A percentile compares a stretch with the other conserved stretches of the same genome.
Conservation (phyloP, 1,140 invertebrate genomes). For the Armadillidium nasatum region DNA sequence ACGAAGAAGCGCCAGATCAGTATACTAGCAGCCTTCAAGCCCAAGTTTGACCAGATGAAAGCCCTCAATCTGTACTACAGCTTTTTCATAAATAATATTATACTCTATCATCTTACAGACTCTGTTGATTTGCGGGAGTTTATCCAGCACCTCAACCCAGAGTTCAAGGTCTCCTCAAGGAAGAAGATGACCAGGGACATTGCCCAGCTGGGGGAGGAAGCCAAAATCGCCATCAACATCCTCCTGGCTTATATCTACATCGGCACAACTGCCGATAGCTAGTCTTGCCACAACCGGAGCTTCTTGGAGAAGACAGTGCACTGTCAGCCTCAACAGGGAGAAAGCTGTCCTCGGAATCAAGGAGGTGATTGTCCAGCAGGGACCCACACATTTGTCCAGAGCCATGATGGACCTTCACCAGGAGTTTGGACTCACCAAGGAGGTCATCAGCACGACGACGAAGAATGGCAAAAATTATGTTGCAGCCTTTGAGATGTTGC, state of each 20-base stretch:
- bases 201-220: slow-evolving; percentile 12
- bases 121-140: background rate
- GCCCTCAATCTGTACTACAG: slow-evolving; percentile 18
- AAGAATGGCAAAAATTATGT: background rate
- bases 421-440: no score
- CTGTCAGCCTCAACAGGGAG: background rate
- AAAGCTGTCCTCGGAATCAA: no score
- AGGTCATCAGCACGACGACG: background rate
- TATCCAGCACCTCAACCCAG: slow-evolving; percentile 1
- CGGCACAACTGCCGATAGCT: slow-evolving; percentile 25
- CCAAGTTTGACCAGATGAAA: background rate
- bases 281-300: slow-evolving; percentile 20
- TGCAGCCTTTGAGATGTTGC: background rate
- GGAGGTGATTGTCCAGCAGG: no score
- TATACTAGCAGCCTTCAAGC: background rate
- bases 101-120: slow-evolving; percentile 2
- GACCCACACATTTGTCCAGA: no score
- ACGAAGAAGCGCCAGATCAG: background rate
- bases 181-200: background rate
- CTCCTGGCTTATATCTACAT: slow-evolving; percentile 9
- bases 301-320: slow-evolving; percentile 26
- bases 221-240: background rate
- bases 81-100: slow-evolving; percentile 4
- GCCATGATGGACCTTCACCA: no score
- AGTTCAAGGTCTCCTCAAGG: slow-evolving; percentile 13